Evolutionary conservation across 2,797 vertebrate genomes (phyloP), one percentile per base, ranked within the genome.

Genomic region (Periparus ater): DNA sequence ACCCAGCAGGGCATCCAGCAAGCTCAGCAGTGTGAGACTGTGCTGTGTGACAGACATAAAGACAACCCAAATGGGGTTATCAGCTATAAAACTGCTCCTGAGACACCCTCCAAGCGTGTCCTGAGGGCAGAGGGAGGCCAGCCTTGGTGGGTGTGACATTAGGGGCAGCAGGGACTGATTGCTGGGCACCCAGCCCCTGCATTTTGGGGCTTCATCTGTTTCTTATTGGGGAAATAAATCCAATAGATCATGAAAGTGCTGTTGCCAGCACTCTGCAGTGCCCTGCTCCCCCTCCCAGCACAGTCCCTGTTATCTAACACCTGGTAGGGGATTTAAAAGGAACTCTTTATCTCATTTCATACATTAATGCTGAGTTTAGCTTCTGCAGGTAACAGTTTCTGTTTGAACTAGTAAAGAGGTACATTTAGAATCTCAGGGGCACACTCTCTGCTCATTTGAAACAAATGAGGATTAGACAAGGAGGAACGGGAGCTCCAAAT

Each of bases 391-490:
- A 91, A 91, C 84, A 83, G 63, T 95, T 81, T 85, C 89, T 89
- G 86, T 42, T 85, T 81, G 79, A 95, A 45, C 72, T 89, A 87
- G 53, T 93, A 92, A 91, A 93, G 79, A 76, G 58, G 75, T 67
- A 42, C 44, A 78, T 81, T 91, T 75, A 75, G 91, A 91, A 77
- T 93, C 94, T 93, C 93, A 85, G 83, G 85, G 92, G 94, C 67
- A 77, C 81, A 36, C 54, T 82, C 93, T 23, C 91, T 12, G 62
- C 76, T 93, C 75, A 32, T 90, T 92, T 93, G 89, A 92, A 95
- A 89, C 93, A 90, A 96, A 96, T 91, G 87, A 94, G 93, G 88
- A 72, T 96, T 95, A 96, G 60, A 42, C 81, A 94, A 96, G 87
- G 80, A 91, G 63, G 81, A 91, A 62, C 23, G 29, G 6, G 88